Base-by-base conservation (phyloP, 1,140 invertebrate genomes). In the Hylaeus anthracinus region DNA sequence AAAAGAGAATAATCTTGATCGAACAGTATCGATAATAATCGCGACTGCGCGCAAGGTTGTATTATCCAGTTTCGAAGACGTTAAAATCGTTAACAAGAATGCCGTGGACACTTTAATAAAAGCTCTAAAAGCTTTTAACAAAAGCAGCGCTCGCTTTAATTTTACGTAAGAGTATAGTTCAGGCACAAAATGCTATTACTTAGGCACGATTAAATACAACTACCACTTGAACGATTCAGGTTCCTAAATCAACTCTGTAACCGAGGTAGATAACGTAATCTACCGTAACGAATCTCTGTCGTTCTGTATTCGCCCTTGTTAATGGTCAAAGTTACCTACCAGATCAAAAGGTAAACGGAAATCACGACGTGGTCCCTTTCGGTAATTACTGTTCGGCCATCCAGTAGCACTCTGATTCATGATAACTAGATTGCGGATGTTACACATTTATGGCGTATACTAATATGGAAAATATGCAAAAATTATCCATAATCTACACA, bases 231-330 rank as follows among this genome's bases (percentile, higher is more conserved):
- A 69, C 83, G 63, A 80, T 85, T 64, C 83, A 72, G 64, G 73
- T 39, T 75, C 73, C 63, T 86, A 81, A 85, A 77, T 86, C 83
- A 86, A 81, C 78, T 86, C 71, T 56, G 51, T 77, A 73, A 77
- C 73, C 74, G 84, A 63, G 15, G 70, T 26, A 77, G 84, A 73
- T 85, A 67, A 76, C 74, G 71, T 76, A 81, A 86, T 86, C 63
- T 64, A 67, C 14, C 41, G 53, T 60, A 58, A 76, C 72, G 69
- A 85, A 81, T 79, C 79, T 73, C 67, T 60, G 61, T 72, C 56
- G 55, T 76, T 48, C n/a, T 69, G 15, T 58, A 56, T 69, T 81
- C 63, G 53, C 60, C 72, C 48, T 72, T 71, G 66, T 85, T 67
- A 81, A 86, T 73, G 63, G 70, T 81, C 73, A 72, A 73, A 67